Conservation (phyloP, 2,113 vertebrate species). For the Epinephelus cyanopodus region DNA sequence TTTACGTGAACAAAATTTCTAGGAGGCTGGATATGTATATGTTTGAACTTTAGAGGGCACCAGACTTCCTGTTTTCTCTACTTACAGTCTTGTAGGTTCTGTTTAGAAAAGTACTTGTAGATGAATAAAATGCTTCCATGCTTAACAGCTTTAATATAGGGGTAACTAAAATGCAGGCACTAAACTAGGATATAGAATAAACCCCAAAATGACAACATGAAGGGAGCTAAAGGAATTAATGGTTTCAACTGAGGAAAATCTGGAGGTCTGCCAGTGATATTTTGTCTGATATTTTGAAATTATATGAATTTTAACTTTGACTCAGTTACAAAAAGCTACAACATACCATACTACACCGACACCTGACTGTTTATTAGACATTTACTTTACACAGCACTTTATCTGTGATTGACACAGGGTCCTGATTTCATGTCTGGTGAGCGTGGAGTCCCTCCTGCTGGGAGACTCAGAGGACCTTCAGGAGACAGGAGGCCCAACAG, state of each 20-base stretch:
- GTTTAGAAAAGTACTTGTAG: too few relatives aligned
- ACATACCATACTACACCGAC: neutral
- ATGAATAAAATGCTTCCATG: too few relatives aligned
- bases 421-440: neutral
- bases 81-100: too few relatives aligned
- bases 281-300: neutral
- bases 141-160: too few relatives aligned
- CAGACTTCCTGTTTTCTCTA: too few relatives aligned
- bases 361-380: too few relatives aligned
- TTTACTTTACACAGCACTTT: neutral
- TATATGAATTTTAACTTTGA: neutral
- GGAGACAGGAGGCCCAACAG: neutral
- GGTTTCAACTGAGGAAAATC: too few relatives aligned
- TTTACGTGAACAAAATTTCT: too few relatives aligned
- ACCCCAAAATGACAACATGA: neutral
- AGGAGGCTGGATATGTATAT: too few relatives aligned
- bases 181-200: neutral
- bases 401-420: slow-evolving; percentile 10
- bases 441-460: neutral
- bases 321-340: neutral
- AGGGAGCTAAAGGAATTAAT: neutral
- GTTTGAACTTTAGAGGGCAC: too few relatives aligned
- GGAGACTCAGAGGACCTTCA: neutral
- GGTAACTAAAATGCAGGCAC: neutral
- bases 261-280: neutral